These are phyloP conservation scores for Portevinia maculata DNA, from an alignment of 2,888 invertebrate genomes.

Conservation along the genomic window DNA sequence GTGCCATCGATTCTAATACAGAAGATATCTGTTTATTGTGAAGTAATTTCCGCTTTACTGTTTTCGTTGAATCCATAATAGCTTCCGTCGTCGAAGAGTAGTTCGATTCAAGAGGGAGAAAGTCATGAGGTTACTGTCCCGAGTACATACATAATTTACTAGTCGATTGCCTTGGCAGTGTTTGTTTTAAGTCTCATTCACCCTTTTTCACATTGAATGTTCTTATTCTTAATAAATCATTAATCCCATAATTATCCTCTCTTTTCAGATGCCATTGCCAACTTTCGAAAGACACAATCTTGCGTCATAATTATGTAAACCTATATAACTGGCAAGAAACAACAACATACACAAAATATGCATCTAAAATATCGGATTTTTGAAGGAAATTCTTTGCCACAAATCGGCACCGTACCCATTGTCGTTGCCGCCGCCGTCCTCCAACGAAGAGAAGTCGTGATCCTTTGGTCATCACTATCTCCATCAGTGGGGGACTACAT, in stretches of 20 bases:
- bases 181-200: too few species aligned
- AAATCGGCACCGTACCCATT: conserved; percentile 53
- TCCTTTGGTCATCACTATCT: conserved; percentile 46
- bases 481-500: conserved; percentile 28
- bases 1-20: too few species aligned
- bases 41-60: too few species aligned
- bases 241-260: neutral
- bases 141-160: too few species aligned
- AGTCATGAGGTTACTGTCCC: too few species aligned
- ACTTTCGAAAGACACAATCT: conserved; percentile 3
- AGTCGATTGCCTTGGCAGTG: too few species aligned
- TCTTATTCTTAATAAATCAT: neutral
- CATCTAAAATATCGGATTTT: conserved; percentile 61
- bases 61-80: too few species aligned
- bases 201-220: too few species aligned
- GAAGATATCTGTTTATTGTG: too few species aligned
- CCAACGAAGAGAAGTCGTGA: conserved; percentile 50
- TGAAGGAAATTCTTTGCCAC: conserved; percentile 61
- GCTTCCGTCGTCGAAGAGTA: too few species aligned
- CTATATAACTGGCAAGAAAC: neutral
- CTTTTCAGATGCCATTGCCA: conserved; percentile 27
- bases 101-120: too few species aligned
- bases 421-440: conserved; percentile 12
- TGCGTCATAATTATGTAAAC: conserved; percentile 25
- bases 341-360: conserved; percentile 53